phyloP scores from a whole-genome alignment of 2,113 vertebrate species.

The Xiphophorus maculatus region DNA sequence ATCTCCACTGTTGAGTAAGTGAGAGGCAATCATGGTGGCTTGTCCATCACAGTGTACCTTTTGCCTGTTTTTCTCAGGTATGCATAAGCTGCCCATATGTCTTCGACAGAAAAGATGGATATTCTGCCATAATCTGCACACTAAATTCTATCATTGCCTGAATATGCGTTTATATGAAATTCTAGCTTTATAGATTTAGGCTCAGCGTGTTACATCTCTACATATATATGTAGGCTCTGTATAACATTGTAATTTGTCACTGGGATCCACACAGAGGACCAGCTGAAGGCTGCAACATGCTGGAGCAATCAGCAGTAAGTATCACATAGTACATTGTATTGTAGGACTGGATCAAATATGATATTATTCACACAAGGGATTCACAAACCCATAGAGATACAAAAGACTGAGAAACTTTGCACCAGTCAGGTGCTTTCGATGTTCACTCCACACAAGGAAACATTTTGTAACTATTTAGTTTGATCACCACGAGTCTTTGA shows the following conservation, averaged over 20 bases:
- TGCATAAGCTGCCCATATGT: neutral
- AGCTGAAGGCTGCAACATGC: neutral
- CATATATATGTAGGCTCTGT: neutral
- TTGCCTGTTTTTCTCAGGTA: neutral
- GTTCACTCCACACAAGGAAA: conserved; percentile 9
- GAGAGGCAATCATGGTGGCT: too few relatives aligned
- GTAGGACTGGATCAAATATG: conserved; percentile 17
- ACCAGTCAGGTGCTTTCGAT: conserved; percentile 5
- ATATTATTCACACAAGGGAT: conserved; percentile 15
- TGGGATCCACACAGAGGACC: conserved; percentile 4
- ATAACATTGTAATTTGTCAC: conserved; percentile 31
- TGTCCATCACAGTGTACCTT: neutral
- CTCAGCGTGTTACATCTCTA: conserved; percentile 26
- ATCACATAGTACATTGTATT: conserved; percentile 4
- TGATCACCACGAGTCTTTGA: conserved; percentile 8
- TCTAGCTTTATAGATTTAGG: conserved; percentile 1
- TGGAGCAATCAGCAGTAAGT: conserved; percentile 15
- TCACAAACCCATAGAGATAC: conserved; percentile 12
- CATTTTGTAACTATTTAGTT: conserved; percentile 1
- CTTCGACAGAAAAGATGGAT: neutral
- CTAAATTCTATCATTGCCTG: neutral
- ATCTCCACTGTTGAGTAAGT: too few relatives aligned
- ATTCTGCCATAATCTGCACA: neutral
- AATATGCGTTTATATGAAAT: conserved; percentile 8
- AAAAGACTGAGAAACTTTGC: conserved; percentile 17